phyloP scores from a whole-genome alignment of 2,113 vertebrate genomes.

The Cavia porcellus region DNA sequence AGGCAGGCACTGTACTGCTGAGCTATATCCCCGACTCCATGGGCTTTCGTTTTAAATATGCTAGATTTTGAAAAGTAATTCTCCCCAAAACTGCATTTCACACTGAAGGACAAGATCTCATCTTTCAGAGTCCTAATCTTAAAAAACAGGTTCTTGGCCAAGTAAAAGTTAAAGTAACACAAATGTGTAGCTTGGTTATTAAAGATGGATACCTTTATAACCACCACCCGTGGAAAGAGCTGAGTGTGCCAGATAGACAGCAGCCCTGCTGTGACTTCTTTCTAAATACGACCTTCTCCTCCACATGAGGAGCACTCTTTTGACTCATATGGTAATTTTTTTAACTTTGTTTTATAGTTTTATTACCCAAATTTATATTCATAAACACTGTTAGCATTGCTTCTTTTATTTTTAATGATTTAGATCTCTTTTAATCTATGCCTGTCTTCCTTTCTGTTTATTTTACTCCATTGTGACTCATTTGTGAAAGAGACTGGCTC shows the following conservation, averaged over 20 bases:
- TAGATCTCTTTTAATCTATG: not conserved
- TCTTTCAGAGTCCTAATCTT: not conserved
- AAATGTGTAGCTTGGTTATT: not conserved
- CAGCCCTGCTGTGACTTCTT: not conserved
- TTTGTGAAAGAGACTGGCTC: not conserved
- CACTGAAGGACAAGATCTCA: not conserved
- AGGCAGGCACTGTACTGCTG: too few relatives aligned
- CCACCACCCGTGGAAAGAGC: not conserved
- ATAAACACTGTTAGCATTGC: not conserved
- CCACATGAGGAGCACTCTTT: not conserved
- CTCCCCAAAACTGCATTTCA: not conserved
- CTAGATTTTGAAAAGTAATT: constrained; percentile 18
- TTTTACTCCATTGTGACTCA: not conserved
- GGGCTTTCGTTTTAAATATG: constrained; percentile 42
- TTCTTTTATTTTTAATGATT: not conserved
- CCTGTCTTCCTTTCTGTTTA: not conserved
- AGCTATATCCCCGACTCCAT: too few relatives aligned
- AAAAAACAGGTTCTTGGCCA: not conserved
- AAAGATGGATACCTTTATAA: not conserved
- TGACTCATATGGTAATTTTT: not conserved
- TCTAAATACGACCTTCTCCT: not conserved
- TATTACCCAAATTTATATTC: not conserved
- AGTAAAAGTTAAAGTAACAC: not conserved
- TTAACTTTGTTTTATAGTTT: not conserved
- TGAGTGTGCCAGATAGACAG: not conserved